These are phyloP conservation scores for Dugesia japonica DNA, from an alignment of 2,888 invertebrate species.

Conservation along the genomic window DNA sequence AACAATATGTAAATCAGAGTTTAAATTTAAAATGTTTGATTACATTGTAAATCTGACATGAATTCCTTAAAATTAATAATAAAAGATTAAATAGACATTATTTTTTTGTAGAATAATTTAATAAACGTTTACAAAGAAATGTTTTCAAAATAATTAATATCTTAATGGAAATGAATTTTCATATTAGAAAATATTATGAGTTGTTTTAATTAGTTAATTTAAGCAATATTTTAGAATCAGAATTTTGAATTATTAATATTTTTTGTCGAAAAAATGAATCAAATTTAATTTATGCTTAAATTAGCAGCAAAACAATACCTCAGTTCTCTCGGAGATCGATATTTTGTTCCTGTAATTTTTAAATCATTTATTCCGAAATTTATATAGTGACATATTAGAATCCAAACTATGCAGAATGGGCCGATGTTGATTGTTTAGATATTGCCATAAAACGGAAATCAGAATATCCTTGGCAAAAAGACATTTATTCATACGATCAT, in stretches of 20 bases:
- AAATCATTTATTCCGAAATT: background rate
- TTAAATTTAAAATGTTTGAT: too few relatives aligned
- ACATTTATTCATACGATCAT: background rate
- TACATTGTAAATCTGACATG: too few relatives aligned
- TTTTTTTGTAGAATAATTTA: too few relatives aligned
- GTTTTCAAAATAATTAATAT: too few relatives aligned
- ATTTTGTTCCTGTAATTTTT: background rate
- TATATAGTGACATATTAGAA: background rate
- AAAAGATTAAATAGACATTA: too few relatives aligned
- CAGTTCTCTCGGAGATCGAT: background rate
- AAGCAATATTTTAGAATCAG: background rate
- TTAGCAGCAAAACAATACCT: background rate
- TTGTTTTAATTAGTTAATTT: slow-evolving; percentile 8
- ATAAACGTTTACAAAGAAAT: too few relatives aligned
- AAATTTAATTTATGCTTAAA: background rate
- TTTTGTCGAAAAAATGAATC: background rate
- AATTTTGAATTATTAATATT: background rate
- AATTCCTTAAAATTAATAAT: too few relatives aligned
- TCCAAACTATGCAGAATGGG: background rate
- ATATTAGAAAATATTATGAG: too few relatives aligned
- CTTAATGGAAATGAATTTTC: too few relatives aligned
- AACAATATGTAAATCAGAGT: too few relatives aligned
- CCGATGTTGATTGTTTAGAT: background rate
- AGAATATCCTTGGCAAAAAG: background rate
- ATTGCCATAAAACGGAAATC: background rate